These are phyloP conservation scores for Stictonetta naevosa DNA, from an alignment of 2,113 vertebrate species.

Conservation along the genomic window DNA sequence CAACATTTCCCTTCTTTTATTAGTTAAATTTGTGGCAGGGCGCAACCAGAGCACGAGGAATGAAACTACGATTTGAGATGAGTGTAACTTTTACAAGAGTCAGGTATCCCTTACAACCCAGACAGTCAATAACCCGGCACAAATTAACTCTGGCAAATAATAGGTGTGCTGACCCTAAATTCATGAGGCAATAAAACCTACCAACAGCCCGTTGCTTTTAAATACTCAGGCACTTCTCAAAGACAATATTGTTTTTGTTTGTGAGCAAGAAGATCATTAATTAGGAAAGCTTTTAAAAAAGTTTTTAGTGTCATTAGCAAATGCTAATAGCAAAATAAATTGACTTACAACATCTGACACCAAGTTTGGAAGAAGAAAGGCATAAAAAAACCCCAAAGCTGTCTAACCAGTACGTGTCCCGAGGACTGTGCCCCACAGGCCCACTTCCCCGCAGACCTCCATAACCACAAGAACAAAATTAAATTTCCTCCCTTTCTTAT, in stretches of 20 bases:
- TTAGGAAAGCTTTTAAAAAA: slow-evolving; percentile 26
- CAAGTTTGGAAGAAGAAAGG: background rate
- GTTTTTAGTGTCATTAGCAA: slow-evolving; percentile 52
- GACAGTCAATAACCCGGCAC: slow-evolving; percentile 36
- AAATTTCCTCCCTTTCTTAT: slow-evolving; percentile 6
- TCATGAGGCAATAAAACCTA: slow-evolving; percentile 49
- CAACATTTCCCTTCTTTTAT: slow-evolving; percentile 3
- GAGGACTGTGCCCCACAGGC: background rate
- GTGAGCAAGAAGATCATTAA: slow-evolving; percentile 34
- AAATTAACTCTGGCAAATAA: slow-evolving; percentile 64
- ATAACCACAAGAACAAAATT: background rate
- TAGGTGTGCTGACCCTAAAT: slow-evolving; percentile 62
- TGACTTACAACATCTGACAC: slow-evolving; percentile 28
- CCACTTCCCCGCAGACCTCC: background rate
- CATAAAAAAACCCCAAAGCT: background rate
- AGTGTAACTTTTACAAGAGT: slow-evolving; percentile 47
- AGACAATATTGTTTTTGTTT: slow-evolving; percentile 43
- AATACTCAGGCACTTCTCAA: slow-evolving; percentile 28
- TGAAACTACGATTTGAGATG: slow-evolving; percentile 30
- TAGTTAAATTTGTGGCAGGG: background rate
- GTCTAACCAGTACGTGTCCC: background rate
- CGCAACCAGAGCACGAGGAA: background rate
- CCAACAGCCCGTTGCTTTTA: slow-evolving; percentile 6
- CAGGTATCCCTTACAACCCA: slow-evolving; percentile 29
- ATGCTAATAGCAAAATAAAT: slow-evolving; percentile 47